Evolutionary conservation across 2,888 invertebrate species (phyloP).

Genomic region (Abrostola triplasia): DNA sequence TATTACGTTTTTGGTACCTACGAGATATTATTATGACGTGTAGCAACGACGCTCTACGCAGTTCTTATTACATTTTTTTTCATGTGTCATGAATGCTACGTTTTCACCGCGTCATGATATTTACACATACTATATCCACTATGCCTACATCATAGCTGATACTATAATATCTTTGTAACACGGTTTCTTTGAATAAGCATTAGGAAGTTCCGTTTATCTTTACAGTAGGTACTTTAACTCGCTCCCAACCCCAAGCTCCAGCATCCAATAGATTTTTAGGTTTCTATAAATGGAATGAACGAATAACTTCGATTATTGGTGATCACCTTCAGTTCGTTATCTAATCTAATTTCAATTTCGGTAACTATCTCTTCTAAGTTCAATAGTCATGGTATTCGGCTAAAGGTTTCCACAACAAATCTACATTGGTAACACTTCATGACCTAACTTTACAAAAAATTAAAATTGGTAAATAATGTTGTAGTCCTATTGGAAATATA

Average conservation of each 20-base stretch:
- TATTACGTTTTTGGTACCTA: no score
- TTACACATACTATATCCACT: conserved; percentile 16
- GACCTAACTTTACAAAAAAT: no score
- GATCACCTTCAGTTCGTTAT: background rate
- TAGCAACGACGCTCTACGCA: background rate
- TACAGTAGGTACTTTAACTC: background rate
- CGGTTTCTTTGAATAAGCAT: conserved; percentile 32
- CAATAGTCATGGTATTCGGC: no score
- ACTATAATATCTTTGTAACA: conserved; percentile 35
- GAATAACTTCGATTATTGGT: no score
- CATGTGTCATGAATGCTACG: conserved; percentile 15
- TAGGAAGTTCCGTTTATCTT: conserved; percentile 27
- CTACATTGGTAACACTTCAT: no score
- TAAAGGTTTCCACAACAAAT: no score
- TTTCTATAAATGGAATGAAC: no score
- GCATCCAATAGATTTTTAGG: background rate
- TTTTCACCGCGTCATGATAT: conserved; percentile 16
- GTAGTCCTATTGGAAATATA: background rate
- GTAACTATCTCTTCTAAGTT: no score
- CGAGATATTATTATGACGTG: background rate
- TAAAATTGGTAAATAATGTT: no score
- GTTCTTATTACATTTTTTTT: background rate
- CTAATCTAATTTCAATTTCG: no score
- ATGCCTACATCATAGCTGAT: background rate
- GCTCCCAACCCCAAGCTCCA: conserved; percentile 8